Percentiles rank a stretch among this genome's conserved stretches.
Evolutionary conservation across 2,888 invertebrate species (phyloP).

Genomic region (Calliphora vomitoria): DNA sequence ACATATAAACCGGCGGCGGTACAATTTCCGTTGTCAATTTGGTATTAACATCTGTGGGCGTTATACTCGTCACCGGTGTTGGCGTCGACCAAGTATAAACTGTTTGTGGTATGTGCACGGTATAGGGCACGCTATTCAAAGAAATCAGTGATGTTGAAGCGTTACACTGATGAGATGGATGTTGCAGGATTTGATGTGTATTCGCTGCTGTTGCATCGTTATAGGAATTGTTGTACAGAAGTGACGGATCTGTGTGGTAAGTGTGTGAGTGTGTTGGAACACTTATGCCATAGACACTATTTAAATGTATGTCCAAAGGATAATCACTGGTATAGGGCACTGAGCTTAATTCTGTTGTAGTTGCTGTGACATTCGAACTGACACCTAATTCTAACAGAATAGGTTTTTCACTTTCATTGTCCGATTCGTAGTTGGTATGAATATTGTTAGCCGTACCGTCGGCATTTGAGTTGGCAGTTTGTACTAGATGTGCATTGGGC

Average conservation of each 20-base stretch:
- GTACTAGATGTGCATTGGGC: not conserved
- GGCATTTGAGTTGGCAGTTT: slow-evolving; percentile 20
- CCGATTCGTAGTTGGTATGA: slow-evolving; percentile 68
- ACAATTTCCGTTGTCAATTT: slow-evolving; percentile 77
- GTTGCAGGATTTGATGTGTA: slow-evolving; percentile 37
- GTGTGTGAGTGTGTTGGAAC: slow-evolving; percentile 37
- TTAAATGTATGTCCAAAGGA: slow-evolving; percentile 74
- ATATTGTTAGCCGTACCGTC: slow-evolving; percentile 44
- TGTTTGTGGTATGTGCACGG: slow-evolving; percentile 80
- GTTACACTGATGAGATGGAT: not conserved
- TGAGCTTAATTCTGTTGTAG: slow-evolving; percentile 71
- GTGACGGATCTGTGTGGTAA: slow-evolving; percentile 27
- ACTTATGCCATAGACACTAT: slow-evolving; percentile 39
- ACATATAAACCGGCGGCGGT: slow-evolving; percentile 80
- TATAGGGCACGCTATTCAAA: slow-evolving; percentile 64
- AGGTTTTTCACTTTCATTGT: slow-evolving; percentile 80
- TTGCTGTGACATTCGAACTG: slow-evolving; percentile 72
- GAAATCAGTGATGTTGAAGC: slow-evolving; percentile 43
- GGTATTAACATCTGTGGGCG: slow-evolving; percentile 13
- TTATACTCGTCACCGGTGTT: slow-evolving; percentile 58
- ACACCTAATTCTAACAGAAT: slow-evolving; percentile 79
- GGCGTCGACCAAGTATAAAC: slow-evolving; percentile 80
- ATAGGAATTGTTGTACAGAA: slow-evolving; percentile 74
- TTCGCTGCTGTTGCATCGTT: slow-evolving; percentile 38
- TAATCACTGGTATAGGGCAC: slow-evolving; percentile 71